These are phyloP conservation scores for Caenorhabditis macrosperma DNA, from an alignment of 2,888 invertebrate genomes.

Conservation along the genomic window DNA sequence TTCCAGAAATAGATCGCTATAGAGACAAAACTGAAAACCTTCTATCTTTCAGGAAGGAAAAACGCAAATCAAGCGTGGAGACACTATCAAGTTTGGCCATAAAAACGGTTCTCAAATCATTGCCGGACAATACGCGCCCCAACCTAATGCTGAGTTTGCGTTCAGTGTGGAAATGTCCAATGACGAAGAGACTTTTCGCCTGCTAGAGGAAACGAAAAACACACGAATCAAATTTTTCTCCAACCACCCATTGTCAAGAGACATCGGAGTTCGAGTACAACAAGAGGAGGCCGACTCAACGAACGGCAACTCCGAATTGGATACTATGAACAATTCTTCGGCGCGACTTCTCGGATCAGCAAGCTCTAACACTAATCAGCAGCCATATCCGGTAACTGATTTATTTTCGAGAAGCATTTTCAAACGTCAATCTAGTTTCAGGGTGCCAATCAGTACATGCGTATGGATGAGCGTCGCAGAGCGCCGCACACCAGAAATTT, in stretches of 20 bases:
- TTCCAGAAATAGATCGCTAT: background rate
- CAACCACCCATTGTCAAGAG: background rate
- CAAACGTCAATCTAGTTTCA: too few species aligned
- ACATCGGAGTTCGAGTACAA: background rate
- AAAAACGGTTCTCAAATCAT: constrained; percentile 81
- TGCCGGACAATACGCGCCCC: constrained; percentile 72
- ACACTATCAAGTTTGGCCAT: constrained; percentile 82
- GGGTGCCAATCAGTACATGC: too few species aligned
- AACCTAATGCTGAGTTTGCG: constrained; percentile 35
- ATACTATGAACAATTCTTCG: too few species aligned
- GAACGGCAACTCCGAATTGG: background rate
- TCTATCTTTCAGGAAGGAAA: constrained; percentile 10
- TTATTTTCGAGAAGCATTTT: too few species aligned
- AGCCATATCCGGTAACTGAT: too few species aligned
- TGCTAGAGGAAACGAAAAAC: background rate
- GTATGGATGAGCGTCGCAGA: too few species aligned
- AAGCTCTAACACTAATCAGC: too few species aligned
- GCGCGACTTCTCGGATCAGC: background rate
- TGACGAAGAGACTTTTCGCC: background rate
- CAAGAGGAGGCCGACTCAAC: constrained; percentile 41
- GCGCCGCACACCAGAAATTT: too few species aligned
- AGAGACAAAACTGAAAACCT: background rate
- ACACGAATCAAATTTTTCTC: background rate
- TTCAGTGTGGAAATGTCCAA: background rate
- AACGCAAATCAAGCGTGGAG: constrained; percentile 75